Evolutionary conservation across 92 coral and sea anemone genomes (phyloP).

Genomic region (Anthopleura xanthogrammica): DNA sequence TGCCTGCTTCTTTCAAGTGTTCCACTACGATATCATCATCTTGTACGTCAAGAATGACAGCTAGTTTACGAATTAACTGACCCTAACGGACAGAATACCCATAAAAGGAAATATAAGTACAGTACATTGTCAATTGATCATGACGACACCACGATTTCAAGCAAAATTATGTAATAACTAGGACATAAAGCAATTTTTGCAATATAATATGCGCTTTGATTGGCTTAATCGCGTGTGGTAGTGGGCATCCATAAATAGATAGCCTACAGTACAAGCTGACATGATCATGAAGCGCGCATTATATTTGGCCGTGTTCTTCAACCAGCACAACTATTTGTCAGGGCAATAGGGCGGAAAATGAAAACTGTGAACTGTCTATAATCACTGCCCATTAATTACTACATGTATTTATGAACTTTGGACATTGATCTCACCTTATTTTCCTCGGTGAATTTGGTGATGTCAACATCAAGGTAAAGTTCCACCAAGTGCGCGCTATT

Average conservation of each 20-base stretch:
- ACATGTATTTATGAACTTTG: not conserved
- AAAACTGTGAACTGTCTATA: not conserved
- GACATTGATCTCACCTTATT: conserved; percentile 63
- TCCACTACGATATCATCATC: conserved; percentile 92
- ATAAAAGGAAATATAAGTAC: not conserved
- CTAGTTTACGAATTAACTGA: conserved; percentile 95
- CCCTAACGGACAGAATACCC: conserved; percentile 36
- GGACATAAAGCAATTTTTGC: no score
- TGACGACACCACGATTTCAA: no score
- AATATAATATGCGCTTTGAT: no score
- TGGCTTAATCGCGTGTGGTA: not conserved
- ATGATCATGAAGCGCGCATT: no score
- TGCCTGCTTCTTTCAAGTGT: conserved; percentile 91
- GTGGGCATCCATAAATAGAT: not conserved
- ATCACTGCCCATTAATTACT: not conserved
- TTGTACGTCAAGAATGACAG: conserved; percentile 85
- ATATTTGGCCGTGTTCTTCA: no score
- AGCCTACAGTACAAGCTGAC: no score
- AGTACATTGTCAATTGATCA: not conserved
- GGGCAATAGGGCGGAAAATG: no score
- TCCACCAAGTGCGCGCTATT: conserved; percentile 92
- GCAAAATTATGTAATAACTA: no score
- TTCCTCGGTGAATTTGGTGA: conserved; percentile 91
- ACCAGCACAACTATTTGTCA: no score
- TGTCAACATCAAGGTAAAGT: conserved; percentile 93